Evolutionary conservation across 2,888 invertebrate genomes (phyloP).

Genomic region (Odiellus spinosus): DNA sequence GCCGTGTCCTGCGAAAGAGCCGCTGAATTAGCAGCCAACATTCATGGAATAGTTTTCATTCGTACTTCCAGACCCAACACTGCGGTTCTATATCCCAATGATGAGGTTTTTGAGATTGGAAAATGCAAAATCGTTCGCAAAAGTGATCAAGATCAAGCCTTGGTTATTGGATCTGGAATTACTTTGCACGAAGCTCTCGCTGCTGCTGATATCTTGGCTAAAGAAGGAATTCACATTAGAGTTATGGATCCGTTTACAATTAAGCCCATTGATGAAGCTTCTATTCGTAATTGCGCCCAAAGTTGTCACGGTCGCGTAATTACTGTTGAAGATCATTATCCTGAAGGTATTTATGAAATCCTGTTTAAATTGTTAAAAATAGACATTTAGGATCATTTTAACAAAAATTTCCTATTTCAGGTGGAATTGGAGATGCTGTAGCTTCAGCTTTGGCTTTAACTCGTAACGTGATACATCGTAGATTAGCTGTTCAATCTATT

Average conservation of each 20-base stretch:
- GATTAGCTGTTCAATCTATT: conserved; percentile 60
- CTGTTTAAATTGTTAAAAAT: conserved; percentile 2
- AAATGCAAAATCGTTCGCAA: conserved; percentile 48
- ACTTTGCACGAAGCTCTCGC: conserved; percentile 78
- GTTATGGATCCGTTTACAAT: conserved; percentile 91
- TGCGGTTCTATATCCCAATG: conserved; percentile 64
- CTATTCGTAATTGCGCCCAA: conserved; percentile 56
- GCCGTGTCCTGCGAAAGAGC: conserved; percentile 89
- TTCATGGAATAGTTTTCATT: conserved; percentile 84
- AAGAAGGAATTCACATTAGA: conserved; percentile 49
- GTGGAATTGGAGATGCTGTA: conserved; percentile 94
- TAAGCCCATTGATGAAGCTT: conserved; percentile 75
- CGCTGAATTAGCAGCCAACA: conserved; percentile 88
- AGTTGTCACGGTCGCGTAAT: conserved; percentile 65
- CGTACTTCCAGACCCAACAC: conserved; percentile 88
- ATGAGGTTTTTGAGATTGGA: conserved; percentile 58
- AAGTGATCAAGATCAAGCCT: conserved; percentile 56
- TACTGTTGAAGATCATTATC: conserved; percentile 95
- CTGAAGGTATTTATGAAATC: conserved; percentile 45
- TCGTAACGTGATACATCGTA: conserved; percentile 48
- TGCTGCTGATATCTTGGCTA: conserved; percentile 58
- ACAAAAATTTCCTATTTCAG: conserved; percentile 37
- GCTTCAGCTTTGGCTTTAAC: conserved; percentile 52
- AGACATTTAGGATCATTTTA: not conserved
- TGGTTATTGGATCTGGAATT: conserved; percentile 82